These are phyloP conservation scores for Dreissena polymorpha DNA, from an alignment of 1,140 invertebrate genomes.

Conservation along the genomic window DNA sequence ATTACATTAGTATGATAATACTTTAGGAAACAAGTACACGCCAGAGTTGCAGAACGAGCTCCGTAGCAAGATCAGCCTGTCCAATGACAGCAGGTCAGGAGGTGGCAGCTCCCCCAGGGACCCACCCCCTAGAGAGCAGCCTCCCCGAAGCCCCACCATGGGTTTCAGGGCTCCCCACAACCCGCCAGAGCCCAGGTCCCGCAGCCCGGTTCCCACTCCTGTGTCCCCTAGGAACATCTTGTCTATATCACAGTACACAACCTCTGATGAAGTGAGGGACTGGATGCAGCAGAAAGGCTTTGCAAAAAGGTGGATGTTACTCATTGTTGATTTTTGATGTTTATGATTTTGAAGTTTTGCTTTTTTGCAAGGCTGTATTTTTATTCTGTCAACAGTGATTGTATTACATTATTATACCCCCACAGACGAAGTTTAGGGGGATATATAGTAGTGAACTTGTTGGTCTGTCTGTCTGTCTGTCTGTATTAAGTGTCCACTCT, in stretches of 20 bases:
- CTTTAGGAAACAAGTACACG: conserved; percentile 31
- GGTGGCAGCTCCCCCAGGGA: conserved; percentile 11
- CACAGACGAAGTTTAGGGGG: too few relatives aligned
- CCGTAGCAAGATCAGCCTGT: conserved; percentile 26
- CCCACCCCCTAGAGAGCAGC: neutral
- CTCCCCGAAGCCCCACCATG: neutral
- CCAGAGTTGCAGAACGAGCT: conserved; percentile 39
- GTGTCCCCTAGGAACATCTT: neutral
- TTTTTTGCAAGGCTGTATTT: too few relatives aligned
- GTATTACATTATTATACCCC: too few relatives aligned
- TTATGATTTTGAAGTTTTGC: too few relatives aligned
- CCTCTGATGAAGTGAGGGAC: conserved; percentile 41
- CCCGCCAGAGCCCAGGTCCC: too few relatives aligned
- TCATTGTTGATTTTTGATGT: too few relatives aligned
- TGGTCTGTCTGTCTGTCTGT: too few relatives aligned
- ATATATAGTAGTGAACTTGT: too few relatives aligned
- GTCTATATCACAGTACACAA: conserved; percentile 27
- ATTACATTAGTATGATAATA: neutral
- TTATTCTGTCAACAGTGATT: too few relatives aligned
- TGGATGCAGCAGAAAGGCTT: conserved; percentile 49
- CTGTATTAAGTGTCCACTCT: too few relatives aligned
- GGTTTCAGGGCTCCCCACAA: too few relatives aligned
- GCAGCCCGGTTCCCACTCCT: neutral
- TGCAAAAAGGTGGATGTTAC: conserved; percentile 26
- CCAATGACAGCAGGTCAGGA: conserved; percentile 25